A percentile compares a stretch with the other conserved stretches of the same genome.
Evolutionary conservation across 2,113 vertebrate genomes (phyloP).

Genomic region (Tyto alba): DNA sequence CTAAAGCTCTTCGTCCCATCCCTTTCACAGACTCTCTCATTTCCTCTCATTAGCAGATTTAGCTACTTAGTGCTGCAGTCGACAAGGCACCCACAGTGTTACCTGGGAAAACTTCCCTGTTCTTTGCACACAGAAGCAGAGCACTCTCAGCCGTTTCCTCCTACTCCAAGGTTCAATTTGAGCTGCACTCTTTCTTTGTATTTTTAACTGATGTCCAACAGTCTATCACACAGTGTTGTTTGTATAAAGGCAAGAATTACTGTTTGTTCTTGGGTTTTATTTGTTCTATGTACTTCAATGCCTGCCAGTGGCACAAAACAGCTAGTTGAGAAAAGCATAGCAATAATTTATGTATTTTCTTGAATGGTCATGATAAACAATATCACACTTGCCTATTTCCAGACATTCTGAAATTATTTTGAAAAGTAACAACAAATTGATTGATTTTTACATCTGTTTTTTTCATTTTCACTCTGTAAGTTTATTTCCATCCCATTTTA

Average conservation of each 20-base stretch:
- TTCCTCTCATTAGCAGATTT: not conserved
- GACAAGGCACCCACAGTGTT: accelerated
- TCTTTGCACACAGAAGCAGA: not conserved
- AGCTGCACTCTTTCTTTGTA: not conserved
- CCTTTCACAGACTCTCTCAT: not conserved
- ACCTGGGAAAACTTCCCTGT: not conserved
- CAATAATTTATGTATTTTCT: not conserved
- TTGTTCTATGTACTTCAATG: not conserved
- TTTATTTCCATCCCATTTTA: not conserved
- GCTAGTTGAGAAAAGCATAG: not conserved
- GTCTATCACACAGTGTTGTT: not conserved
- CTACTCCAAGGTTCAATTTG: not conserved
- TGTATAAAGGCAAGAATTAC: not conserved
- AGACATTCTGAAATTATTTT: not conserved
- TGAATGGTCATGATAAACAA: not conserved
- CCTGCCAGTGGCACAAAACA: not conserved
- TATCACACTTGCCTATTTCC: not conserved
- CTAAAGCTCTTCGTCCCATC: not conserved
- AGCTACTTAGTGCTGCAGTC: not conserved
- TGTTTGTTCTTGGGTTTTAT: not conserved
- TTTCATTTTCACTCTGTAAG: not conserved
- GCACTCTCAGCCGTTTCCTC: not conserved
- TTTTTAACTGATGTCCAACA: not conserved
- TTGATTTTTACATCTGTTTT: not conserved
- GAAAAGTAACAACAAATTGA: not conserved